A percentile compares a stretch with the other conserved stretches of the same genome.
These are phyloP conservation scores for Campoplex nolae DNA, from an alignment of 2,888 invertebrate species.

Conservation along the genomic window DNA sequence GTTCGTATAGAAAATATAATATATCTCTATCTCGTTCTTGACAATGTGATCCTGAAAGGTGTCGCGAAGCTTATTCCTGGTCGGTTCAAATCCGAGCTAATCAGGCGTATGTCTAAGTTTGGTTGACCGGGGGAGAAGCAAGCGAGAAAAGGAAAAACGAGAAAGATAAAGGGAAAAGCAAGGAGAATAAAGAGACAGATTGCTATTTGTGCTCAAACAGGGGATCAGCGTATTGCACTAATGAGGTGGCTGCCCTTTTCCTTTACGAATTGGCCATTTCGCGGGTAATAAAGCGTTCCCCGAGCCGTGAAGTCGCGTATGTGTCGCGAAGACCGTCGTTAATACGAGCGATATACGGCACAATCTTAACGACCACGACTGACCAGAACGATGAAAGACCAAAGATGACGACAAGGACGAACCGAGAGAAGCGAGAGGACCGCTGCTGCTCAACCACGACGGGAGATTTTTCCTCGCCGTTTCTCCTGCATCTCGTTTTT, in stretches of 20 bases:
- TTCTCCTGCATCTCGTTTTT: not conserved
- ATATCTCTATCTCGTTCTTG: constrained; percentile 33
- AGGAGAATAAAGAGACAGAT: constrained; percentile 13
- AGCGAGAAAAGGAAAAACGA: not conserved
- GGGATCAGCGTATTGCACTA: constrained; percentile 67
- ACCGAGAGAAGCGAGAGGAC: constrained; percentile 36
- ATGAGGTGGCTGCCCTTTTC: constrained; percentile 80
- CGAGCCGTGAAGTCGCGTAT: constrained; percentile 68
- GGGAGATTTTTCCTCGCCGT: constrained; percentile 49
- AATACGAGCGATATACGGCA: constrained; percentile 63
- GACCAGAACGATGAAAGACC: constrained; percentile 71
- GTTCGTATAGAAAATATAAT: constrained; percentile 62
- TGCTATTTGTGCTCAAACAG: constrained; percentile 38
- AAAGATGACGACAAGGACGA: constrained; percentile 51
- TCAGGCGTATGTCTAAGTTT: constrained; percentile 6
- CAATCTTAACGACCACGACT: constrained; percentile 50
- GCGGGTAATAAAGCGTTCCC: constrained; percentile 77
- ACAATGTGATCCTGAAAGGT: constrained; percentile 30
- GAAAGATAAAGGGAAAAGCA: constrained; percentile 4
- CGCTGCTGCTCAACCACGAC: constrained; percentile 38
- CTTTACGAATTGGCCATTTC: constrained; percentile 77
- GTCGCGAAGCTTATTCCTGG: constrained; percentile 27
- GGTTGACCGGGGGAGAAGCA: constrained; percentile 15
- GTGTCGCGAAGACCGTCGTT: constrained; percentile 60
- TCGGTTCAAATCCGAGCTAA: constrained; percentile 48